phyloP scores from a whole-genome alignment of 2,888 invertebrate species.

The Blastobasis lacticolella region DNA sequence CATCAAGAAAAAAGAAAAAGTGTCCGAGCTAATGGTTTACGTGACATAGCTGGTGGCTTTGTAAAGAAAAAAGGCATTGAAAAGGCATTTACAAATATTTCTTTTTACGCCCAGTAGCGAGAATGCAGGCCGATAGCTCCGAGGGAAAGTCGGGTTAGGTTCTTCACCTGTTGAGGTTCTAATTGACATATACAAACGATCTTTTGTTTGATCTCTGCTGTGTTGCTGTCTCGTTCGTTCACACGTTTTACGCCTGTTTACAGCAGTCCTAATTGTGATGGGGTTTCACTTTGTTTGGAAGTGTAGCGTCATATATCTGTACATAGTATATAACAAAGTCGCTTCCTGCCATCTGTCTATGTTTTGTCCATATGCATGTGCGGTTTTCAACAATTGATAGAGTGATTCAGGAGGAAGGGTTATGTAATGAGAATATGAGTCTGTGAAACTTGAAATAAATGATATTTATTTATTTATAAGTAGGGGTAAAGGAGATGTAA shows the following conservation, averaged over 20 bases:
- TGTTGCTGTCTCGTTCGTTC: slow-evolving; percentile 22
- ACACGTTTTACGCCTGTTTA: slow-evolving; percentile 16
- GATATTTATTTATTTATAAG: too few species aligned
- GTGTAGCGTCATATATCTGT: too few species aligned
- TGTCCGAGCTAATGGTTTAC: neutral
- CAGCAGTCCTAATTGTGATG: too few species aligned
- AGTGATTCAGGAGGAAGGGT: too few species aligned
- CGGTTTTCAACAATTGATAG: too few species aligned
- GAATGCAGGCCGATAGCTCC: slow-evolving; percentile 8
- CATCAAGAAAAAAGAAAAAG: neutral
- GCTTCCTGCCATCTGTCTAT: too few species aligned
- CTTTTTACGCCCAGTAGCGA: slow-evolving; percentile 14
- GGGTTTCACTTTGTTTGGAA: too few species aligned
- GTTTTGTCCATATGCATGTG: too few species aligned
- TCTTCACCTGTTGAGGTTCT: slow-evolving; percentile 21
- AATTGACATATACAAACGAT: slow-evolving; percentile 52
- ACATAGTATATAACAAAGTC: too few species aligned
- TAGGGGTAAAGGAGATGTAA: too few species aligned
- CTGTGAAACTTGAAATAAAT: too few species aligned
- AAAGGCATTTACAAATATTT: slow-evolving; percentile 13
- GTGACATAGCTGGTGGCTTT: neutral
- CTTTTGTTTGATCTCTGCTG: slow-evolving; percentile 37
- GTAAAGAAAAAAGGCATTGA: neutral
- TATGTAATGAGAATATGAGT: too few species aligned
- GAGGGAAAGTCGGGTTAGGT: slow-evolving; percentile 31